A percentile compares a stretch with the other conserved stretches of the same genome.
Conservation (phyloP, 2,113 vertebrate species). For the Hemiscyllium ocellatum region DNA sequence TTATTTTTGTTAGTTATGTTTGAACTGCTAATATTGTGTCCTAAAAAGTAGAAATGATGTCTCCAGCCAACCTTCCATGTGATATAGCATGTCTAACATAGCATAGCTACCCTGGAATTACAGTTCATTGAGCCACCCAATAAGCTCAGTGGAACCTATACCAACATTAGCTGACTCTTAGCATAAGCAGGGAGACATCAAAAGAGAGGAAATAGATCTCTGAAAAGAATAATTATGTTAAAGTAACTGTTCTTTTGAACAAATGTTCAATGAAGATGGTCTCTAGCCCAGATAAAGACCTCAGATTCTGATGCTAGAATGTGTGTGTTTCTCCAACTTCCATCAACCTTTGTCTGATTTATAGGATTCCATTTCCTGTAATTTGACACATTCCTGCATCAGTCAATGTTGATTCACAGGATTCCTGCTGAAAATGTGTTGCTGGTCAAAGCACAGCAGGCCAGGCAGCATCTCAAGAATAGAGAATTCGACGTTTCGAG, state of each 20-base stretch:
- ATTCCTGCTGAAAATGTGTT: too few relatives aligned
- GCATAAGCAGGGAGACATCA: too few relatives aligned
- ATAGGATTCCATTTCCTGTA: background rate
- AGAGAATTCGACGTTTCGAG: too few relatives aligned
- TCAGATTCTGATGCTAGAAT: background rate
- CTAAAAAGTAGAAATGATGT: background rate
- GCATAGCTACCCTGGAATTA: background rate
- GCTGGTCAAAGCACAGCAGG: too few relatives aligned
- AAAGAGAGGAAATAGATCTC: background rate
- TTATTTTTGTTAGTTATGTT: too few relatives aligned
- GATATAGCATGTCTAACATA: background rate
- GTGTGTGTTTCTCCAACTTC: background rate
- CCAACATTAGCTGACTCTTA: background rate
- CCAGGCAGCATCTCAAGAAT: too few relatives aligned
- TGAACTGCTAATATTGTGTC: too few relatives aligned
- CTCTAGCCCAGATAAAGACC: background rate
- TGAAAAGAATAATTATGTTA: background rate
- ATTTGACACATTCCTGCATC: background rate
- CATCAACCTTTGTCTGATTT: background rate
- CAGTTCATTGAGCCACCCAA: background rate
- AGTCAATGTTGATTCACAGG: background rate
- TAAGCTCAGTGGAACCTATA: background rate
- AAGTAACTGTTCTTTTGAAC: background rate
- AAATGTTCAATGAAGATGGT: background rate
- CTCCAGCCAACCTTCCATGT: background rate